These are phyloP conservation scores for Phrynocephalus guinanensis DNA, from an alignment of 2,797 vertebrate species.

Conservation along the genomic window DNA sequence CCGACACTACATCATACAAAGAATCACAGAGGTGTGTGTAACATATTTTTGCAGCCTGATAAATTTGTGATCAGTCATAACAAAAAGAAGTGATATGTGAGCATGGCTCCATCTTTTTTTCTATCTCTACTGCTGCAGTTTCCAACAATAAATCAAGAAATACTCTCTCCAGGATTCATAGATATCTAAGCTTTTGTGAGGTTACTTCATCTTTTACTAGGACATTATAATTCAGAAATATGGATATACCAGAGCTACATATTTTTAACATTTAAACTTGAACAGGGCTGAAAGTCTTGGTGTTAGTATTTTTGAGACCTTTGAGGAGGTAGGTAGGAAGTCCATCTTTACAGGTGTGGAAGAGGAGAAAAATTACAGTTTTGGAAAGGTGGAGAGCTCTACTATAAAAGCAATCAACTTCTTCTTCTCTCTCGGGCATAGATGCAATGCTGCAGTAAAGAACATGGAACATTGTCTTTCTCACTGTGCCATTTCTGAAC, in stretches of 20 bases:
- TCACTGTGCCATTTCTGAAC: background rate
- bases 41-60: background rate
- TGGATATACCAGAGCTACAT: conserved; percentile 4
- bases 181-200: background rate
- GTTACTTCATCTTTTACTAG: background rate
- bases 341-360: background rate
- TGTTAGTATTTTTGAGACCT: background rate
- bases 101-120: background rate
- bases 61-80: background rate
- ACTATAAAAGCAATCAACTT: background rate
- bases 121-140: background rate
- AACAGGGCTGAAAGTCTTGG: background rate
- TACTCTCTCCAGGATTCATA: background rate
- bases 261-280: background rate
- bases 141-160: background rate
- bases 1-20: background rate
- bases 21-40: background rate
- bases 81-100: background rate
- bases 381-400: background rate
- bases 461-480: background rate
- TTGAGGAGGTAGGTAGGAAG: background rate
- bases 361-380: background rate
- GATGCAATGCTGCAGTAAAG: background rate
- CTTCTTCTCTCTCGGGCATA: background rate
- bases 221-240: background rate